Conservation (phyloP, 2,888 invertebrate species). For the Ecdyonurus torrentis region DNA sequence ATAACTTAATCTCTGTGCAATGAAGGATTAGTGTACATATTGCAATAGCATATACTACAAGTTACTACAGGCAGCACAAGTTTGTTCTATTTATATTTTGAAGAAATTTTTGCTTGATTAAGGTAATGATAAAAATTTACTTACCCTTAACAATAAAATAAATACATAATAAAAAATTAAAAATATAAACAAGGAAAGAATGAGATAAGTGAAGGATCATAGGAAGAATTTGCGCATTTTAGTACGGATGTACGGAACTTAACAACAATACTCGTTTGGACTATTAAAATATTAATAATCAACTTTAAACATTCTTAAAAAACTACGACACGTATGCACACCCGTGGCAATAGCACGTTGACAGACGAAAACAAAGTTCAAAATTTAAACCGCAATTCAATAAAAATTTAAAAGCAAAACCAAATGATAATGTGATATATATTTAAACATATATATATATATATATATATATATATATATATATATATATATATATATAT, state of each 20-base stretch:
- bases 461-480: too few relatives aligned
- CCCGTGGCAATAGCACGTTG: slow-evolving; percentile 11
- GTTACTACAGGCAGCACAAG: slow-evolving; percentile 2
- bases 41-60: neutral
- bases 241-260: neutral
- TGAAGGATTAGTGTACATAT: neutral
- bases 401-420: too few relatives aligned
- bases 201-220: neutral
- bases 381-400: too few relatives aligned
- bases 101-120: too few relatives aligned
- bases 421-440: too few relatives aligned
- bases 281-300: neutral
- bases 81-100: too few relatives aligned
- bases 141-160: neutral
- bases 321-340: neutral
- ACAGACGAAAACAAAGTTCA: too few relatives aligned
- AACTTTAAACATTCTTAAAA: neutral
- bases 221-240: neutral
- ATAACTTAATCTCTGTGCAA: neutral
- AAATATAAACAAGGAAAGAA: neutral
- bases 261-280: neutral
- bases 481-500: too few relatives aligned
- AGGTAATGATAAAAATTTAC: neutral
- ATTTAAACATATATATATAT: too few relatives aligned
- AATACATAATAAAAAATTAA: neutral